A percentile compares a stretch with the other conserved stretches of the same genome.
These are phyloP conservation scores for Narcine bancroftii DNA, from an alignment of 2,113 vertebrate genomes.

Conservation along the genomic window DNA sequence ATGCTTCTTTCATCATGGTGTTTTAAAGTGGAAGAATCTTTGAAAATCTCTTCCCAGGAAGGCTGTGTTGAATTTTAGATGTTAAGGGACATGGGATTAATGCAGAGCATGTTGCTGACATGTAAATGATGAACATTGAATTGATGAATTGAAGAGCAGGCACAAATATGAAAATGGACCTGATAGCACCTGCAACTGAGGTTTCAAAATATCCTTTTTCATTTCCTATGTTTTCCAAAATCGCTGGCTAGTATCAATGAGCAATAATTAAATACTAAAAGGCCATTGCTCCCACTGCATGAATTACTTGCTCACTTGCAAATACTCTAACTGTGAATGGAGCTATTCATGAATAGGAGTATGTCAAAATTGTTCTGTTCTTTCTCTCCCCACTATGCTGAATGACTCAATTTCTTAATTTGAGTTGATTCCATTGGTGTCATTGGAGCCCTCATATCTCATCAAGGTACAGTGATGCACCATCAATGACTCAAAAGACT, in stretches of 20 bases:
- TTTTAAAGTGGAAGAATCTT: too few relatives aligned
- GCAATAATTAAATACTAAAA: too few relatives aligned
- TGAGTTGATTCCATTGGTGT: background rate
- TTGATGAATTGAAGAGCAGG: too few relatives aligned
- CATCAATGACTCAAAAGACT: too few relatives aligned
- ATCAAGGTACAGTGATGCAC: background rate
- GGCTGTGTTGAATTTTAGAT: too few relatives aligned
- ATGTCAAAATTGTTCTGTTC: background rate
- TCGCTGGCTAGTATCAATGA: background rate
- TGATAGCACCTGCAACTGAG: background rate
- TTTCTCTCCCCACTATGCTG: background rate
- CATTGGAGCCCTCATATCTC: background rate
- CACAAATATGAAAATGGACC: background rate
- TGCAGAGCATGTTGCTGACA: too few relatives aligned
- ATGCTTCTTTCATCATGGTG: too few relatives aligned
- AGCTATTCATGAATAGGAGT: background rate
- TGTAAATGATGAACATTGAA: too few relatives aligned
- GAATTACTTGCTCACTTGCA: background rate
- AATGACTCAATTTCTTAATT: background rate
- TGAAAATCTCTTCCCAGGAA: too few relatives aligned
- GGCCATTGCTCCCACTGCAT: background rate
- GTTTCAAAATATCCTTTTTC: too few relatives aligned
- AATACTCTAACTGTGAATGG: background rate
- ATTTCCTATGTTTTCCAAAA: background rate
- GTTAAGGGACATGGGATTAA: too few relatives aligned